phyloP scores from a whole-genome alignment of 2,888 invertebrate genomes.

The Strigamia crassipes region DNA sequence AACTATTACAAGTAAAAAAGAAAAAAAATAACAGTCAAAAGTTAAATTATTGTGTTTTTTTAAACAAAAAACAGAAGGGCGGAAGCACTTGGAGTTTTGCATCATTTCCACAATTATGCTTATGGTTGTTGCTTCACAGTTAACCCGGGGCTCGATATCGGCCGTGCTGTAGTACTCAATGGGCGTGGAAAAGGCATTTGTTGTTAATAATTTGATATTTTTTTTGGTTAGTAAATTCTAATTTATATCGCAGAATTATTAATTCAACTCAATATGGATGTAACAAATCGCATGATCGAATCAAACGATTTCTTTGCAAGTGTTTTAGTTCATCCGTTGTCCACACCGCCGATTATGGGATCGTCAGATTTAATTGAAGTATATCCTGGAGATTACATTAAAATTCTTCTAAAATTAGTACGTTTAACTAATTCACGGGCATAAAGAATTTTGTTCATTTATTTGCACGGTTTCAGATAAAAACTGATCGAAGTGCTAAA shows the following conservation, averaged over 20 bases:
- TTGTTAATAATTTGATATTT: neutral
- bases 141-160: constrained; percentile 20
- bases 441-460: neutral
- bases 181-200: neutral
- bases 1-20: neutral
- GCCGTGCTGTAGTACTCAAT: neutral
- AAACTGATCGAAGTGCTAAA: neutral
- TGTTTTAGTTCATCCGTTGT: constrained; percentile 33
- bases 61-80: neutral
- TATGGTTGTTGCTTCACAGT: constrained; percentile 42
- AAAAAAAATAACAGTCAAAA: neutral
- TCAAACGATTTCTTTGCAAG: neutral
- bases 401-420: constrained; percentile 10
- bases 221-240: neutral
- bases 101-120: constrained; percentile 7
- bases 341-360: neutral
- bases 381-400: constrained; percentile 44
- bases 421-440: neutral
- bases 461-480: neutral
- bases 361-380: constrained; percentile 37
- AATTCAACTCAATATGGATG: constrained; percentile 36
- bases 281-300: neutral
- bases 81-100: neutral
- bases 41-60: too few relatives aligned
- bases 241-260: neutral